Evolutionary conservation across 2,888 invertebrate species (phyloP).

Genomic region (Sisyra nigra): DNA sequence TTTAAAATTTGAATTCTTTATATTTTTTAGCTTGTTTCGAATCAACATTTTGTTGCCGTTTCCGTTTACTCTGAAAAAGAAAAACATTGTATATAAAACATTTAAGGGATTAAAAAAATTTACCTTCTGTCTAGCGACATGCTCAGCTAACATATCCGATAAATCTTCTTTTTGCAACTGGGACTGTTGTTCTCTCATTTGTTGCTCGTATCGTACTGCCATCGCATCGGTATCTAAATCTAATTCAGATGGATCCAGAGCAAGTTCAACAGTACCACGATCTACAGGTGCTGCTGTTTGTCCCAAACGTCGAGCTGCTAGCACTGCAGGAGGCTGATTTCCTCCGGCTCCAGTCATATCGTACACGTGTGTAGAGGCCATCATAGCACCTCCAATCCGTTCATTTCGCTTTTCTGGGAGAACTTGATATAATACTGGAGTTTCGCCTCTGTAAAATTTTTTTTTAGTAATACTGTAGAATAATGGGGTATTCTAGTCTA

Average conservation of each 20-base stretch:
- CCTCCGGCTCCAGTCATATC: slow-evolving; percentile 63
- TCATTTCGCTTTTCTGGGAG: slow-evolving; percentile 89
- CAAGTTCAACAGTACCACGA: slow-evolving; percentile 74
- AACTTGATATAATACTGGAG: slow-evolving; percentile 88
- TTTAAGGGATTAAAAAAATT: slow-evolving; percentile 7
- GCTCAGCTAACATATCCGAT: slow-evolving; percentile 97
- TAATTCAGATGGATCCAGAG: slow-evolving; percentile 92
- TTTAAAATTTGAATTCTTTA: slow-evolving; percentile 94
- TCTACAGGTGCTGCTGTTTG: slow-evolving; percentile 26
- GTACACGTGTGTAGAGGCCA: slow-evolving; percentile 97
- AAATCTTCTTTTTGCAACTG: slow-evolving; percentile 85
- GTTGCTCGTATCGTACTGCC: slow-evolving; percentile 91
- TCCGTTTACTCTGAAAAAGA: slow-evolving; percentile 70
- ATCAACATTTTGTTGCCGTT: slow-evolving; percentile 79
- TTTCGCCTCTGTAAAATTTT: slow-evolving; percentile 65
- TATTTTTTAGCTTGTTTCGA: slow-evolving; percentile 90
- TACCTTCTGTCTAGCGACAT: slow-evolving; percentile 91
- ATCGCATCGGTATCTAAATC: slow-evolving; percentile 93
- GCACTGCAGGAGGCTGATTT: slow-evolving; percentile 35
- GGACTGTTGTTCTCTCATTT: slow-evolving; percentile 83
- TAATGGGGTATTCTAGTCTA: too few species aligned
- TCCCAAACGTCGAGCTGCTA: slow-evolving; percentile 20
- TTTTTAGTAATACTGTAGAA: too few species aligned
- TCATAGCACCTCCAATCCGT: slow-evolving; percentile 80
- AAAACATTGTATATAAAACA: slow-evolving; percentile 13